Evolutionary conservation across 2,888 invertebrate genomes (phyloP), one percentile per base, ranked within the genome.

Genomic region (Actias luna): DNA sequence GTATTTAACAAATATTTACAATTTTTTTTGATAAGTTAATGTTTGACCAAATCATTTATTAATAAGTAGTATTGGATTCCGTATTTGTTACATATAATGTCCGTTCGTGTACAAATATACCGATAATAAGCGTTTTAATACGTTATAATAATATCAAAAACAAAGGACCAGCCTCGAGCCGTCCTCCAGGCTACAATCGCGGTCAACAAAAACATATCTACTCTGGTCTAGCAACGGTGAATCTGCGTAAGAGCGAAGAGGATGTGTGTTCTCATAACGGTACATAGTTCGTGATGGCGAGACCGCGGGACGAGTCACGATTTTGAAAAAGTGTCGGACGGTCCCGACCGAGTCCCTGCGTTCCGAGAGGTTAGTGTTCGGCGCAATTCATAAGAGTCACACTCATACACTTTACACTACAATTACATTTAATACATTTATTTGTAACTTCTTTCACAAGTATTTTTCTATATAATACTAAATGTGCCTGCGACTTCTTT

Each of bases 291-390:
- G 92, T 92, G 92, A 91, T 87, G 83, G 73, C 73, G 80, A 76
- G 81, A 80, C 84, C 74, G 78, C 80, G 80, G 84, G 84, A 78
- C 87, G 77, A 86, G 92, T 92, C 92, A 92, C 92, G 92, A 90
- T 88, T 88, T 90, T 88, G 88, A 89, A 92, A 92, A 92, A 90
- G 88, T 91, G 89, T 87, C 80, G 87, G 90, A 82, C 82, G 80
- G 71, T 74, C 78, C 78, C 79, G 80, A 78, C 77, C 75, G 68
- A 75, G 78, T 76, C 78, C 79, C 83, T 77, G 82, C 84, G 84
- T 83, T 83, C 83, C 80, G 73, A 73, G 76, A 75, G 76, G 69
- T 75, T 77, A 64, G 64, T 58, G 76, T 58, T 67, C 80, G 85
- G 84, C 64, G 64, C 73, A 83, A 84, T 76, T 65, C 62, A 73